These are phyloP conservation scores for Amia ocellicauda DNA, from an alignment of 2,113 vertebrate genomes.

Conservation along the genomic window DNA sequence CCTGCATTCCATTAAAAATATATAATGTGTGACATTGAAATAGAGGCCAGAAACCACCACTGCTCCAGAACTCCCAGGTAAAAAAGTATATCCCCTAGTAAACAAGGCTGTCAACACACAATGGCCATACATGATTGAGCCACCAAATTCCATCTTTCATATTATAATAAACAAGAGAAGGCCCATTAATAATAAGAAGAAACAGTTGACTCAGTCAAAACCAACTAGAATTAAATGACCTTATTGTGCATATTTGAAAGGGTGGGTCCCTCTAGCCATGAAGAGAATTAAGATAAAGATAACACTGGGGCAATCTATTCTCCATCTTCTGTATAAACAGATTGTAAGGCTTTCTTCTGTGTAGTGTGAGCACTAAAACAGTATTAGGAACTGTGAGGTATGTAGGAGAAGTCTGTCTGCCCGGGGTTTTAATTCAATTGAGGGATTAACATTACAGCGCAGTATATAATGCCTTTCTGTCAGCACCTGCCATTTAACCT, in stretches of 20 bases:
- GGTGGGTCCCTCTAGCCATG: slow-evolving; percentile 42
- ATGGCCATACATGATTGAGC: no score
- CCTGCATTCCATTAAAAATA: no score
- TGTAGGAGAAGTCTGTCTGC: slow-evolving; percentile 41
- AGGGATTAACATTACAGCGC: slow-evolving; percentile 60
- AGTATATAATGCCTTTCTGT: slow-evolving; percentile 56
- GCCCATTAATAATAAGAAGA: no score
- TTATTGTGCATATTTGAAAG: slow-evolving; percentile 65
- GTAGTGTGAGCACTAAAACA: slow-evolving; percentile 17
- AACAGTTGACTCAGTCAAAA: no score
- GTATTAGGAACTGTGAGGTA: slow-evolving; percentile 5
- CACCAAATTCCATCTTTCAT: no score
- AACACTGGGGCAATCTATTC: slow-evolving; percentile 40
- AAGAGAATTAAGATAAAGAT: no score
- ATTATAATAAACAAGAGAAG: no score
- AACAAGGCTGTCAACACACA: no score
- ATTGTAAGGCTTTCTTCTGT: slow-evolving; percentile 43
- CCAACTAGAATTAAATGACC: slow-evolving; percentile 71
- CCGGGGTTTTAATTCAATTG: slow-evolving; percentile 59
- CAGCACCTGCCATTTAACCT: slow-evolving; percentile 65
- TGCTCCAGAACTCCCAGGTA: no score
- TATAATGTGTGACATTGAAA: no score
- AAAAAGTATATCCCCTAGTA: no score
- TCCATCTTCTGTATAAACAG: slow-evolving; percentile 55
- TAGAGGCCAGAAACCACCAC: no score